Percentiles rank a stretch among this genome's conserved stretches.
Evolutionary conservation across 2,113 vertebrate genomes (phyloP).

Genomic region (Porphyrio hochstetteri): DNA sequence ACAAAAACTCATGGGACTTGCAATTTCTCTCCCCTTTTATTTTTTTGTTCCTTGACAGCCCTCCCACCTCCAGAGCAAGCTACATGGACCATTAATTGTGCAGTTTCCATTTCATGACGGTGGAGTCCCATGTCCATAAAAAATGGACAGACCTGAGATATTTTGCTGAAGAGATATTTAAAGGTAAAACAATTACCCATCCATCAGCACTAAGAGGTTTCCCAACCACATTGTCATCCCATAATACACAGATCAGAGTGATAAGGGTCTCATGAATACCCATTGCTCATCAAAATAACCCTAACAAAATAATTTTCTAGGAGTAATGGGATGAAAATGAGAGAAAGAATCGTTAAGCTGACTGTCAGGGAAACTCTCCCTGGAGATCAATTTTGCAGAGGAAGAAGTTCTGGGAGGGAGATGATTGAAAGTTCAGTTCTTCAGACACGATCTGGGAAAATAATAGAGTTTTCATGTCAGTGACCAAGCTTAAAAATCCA

Average conservation of each 20-base stretch:
- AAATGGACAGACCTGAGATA: neutral
- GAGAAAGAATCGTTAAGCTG: neutral
- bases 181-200: neutral
- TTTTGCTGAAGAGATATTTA: neutral
- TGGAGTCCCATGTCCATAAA: neutral
- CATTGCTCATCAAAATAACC: neutral
- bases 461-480: neutral
- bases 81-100: neutral
- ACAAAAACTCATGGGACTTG: neutral
- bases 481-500: neutral
- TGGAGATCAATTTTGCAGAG: neutral
- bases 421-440: neutral
- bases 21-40: neutral
- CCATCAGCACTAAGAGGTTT: neutral
- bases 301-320: constrained; percentile 3
- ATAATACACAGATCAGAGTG: neutral
- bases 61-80: neutral
- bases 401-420: neutral
- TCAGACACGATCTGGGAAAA: neutral
- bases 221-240: neutral
- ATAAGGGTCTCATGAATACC: neutral
- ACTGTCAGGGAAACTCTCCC: neutral
- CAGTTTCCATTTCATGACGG: neutral
- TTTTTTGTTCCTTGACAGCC: neutral
- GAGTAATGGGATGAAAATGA: constrained; percentile 15